phyloP scores from a whole-genome alignment of 2,888 invertebrate species.

The Synanthedon vespiformis region DNA sequence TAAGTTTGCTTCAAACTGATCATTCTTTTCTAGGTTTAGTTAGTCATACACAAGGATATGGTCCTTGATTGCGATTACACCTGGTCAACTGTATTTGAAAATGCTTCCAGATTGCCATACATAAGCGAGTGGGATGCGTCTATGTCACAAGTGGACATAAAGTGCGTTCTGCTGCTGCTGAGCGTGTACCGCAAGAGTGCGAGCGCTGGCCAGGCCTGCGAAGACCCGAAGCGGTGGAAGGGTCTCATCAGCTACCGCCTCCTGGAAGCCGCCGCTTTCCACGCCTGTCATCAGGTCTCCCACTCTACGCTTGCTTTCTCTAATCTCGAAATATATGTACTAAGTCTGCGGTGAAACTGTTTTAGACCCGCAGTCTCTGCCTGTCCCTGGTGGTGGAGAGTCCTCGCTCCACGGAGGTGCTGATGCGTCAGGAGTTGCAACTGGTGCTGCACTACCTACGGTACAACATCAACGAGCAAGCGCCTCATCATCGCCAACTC shows the following conservation, averaged over 20 bases:
- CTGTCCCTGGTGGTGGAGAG: constrained; percentile 79
- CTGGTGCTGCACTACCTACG: constrained; percentile 73
- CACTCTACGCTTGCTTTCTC: no score
- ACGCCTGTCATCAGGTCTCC: constrained; percentile 17
- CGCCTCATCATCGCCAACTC: constrained; percentile 76
- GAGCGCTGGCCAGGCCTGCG: constrained; percentile 11
- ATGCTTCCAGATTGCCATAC: constrained; percentile 9
- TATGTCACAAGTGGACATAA: constrained; percentile 21
- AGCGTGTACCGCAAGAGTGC: constrained; percentile 57
- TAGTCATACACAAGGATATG: no score
- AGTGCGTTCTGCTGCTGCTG: constrained; percentile 56
- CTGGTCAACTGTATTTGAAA: not conserved
- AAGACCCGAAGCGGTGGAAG: constrained; percentile 50
- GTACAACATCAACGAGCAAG: constrained; percentile 78
- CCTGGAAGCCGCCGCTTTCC: constrained; percentile 68
- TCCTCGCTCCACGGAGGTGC: constrained; percentile 77
- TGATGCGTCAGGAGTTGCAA: constrained; percentile 72
- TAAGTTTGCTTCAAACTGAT: constrained; percentile 15
- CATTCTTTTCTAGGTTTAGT: no score
- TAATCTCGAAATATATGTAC: no score
- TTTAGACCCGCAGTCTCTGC: constrained; percentile 75
- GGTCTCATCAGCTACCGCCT: constrained; percentile 61
- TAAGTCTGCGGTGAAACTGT: not conserved
- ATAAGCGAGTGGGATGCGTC: constrained; percentile 12
- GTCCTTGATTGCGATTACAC: no score